Conservation (phyloP, 2,113 vertebrate species). For the Dasypus novemcinctus region DNA sequence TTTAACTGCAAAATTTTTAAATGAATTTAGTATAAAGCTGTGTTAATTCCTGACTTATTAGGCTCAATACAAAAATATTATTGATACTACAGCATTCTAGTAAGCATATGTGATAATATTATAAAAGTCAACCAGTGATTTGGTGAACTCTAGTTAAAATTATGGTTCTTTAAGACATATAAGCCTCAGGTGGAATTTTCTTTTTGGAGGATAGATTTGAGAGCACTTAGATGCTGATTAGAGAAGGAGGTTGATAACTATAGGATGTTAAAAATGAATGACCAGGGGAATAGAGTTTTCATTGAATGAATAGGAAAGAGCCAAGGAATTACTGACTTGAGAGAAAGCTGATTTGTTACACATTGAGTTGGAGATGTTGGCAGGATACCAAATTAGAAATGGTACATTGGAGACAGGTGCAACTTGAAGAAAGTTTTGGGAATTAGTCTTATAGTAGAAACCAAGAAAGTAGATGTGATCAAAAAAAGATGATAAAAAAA, state of each 20-base stretch:
- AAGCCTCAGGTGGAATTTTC: background rate
- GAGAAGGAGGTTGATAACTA: background rate
- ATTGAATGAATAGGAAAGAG: background rate
- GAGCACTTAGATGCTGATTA: background rate
- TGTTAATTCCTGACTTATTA: background rate
- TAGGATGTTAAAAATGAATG: background rate
- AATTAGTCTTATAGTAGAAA: background rate
- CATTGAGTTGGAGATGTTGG: background rate
- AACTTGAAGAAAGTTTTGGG: background rate
- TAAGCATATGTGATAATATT: background rate
- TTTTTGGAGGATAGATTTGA: background rate
- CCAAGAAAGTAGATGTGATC: background rate
- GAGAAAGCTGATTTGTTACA: background rate
- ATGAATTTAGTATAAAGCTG: background rate
- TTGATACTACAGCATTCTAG: background rate
- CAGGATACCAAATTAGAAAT: background rate
- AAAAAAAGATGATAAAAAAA: too few species aligned
- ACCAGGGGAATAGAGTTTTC: background rate
- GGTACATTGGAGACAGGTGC: background rate
- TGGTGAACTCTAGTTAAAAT: background rate
- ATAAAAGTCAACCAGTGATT: background rate
- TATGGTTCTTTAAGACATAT: background rate
- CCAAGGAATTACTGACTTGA: background rate
- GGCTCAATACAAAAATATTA: background rate
- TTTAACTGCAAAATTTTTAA: constrained; percentile 10